Percentiles rank a stretch among this genome's conserved stretches.
These are phyloP conservation scores for Sycobia sp. DNA, from an alignment of 1,140 invertebrate genomes.

Conservation along the genomic window DNA sequence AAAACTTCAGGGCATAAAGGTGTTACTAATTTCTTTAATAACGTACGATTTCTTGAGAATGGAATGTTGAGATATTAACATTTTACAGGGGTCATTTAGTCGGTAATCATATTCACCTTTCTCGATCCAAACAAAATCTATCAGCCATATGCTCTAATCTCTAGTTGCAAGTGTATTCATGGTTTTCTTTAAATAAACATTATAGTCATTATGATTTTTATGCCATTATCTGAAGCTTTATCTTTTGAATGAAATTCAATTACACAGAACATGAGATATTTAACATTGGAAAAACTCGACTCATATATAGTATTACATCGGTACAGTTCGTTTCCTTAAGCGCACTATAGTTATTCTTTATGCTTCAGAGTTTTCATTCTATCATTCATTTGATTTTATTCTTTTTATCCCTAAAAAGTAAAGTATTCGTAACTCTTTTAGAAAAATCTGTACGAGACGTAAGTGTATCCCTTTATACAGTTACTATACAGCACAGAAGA, in stretches of 20 bases:
- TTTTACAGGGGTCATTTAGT: no score
- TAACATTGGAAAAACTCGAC: neutral
- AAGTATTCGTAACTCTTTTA: neutral
- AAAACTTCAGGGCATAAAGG: no score
- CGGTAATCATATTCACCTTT: no score
- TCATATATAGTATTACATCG: neutral
- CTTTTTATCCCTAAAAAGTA: slow-evolving; percentile 13
- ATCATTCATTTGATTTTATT: slow-evolving; percentile 5
- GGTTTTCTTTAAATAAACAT: no score
- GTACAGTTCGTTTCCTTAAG: neutral
- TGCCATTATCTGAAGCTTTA: slow-evolving; percentile 20
- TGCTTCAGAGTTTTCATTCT: neutral
- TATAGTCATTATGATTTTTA: no score
- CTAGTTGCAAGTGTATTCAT: no score
- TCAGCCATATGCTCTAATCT: no score
- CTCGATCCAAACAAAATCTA: no score
- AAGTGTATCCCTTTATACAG: slow-evolving; percentile 5
- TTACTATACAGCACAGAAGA: slow-evolving; percentile 11
- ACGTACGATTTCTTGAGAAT: no score
- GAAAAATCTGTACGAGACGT: slow-evolving; percentile 11
- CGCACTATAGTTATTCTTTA: neutral
- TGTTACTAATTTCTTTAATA: no score
- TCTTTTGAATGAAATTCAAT: slow-evolving; percentile 1
- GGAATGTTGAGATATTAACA: no score
- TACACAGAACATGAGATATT: slow-evolving; percentile 23